Evolutionary conservation across 2,113 vertebrate genomes (phyloP).

Genomic region (Ovis canadensis): DNA sequence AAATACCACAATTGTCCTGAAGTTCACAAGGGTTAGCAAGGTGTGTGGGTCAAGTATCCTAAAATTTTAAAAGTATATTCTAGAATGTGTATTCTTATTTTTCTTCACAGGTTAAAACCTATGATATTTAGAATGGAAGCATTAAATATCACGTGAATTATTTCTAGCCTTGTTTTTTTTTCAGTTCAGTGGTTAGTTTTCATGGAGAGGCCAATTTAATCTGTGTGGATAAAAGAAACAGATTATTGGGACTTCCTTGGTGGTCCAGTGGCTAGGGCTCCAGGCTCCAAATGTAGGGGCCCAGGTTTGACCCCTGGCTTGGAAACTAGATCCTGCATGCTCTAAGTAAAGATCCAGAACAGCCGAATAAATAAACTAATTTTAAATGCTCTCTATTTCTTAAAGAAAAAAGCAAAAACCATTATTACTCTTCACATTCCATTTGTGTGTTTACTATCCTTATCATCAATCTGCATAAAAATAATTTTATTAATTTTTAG

Average conservation of each 20-base stretch:
- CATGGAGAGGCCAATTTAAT: constrained; percentile 31
- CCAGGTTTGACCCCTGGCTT: neutral
- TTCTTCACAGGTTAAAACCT: neutral
- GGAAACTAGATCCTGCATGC: neutral
- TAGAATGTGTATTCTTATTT: neutral
- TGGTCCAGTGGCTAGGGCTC: neutral
- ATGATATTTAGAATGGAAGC: constrained; percentile 48
- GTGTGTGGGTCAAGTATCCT: neutral
- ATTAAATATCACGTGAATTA: constrained; percentile 31
- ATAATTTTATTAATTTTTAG: neutral
- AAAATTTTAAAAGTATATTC: neutral
- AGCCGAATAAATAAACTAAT: neutral
- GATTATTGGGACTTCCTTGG: neutral
- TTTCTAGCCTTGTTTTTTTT: constrained; percentile 50
- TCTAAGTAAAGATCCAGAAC: neutral
- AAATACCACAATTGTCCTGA: neutral
- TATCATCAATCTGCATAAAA: neutral
- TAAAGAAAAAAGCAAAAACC: neutral
- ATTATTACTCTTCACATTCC: neutral
- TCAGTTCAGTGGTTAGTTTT: constrained; percentile 46
- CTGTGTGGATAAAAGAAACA: neutral
- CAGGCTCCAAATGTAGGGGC: neutral
- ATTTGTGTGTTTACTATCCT: neutral
- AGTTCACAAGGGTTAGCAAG: neutral
- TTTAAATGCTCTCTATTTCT: neutral